phyloP scores from a whole-genome alignment of 2,797 vertebrate genomes.

The Cheirogaleus major region DNA sequence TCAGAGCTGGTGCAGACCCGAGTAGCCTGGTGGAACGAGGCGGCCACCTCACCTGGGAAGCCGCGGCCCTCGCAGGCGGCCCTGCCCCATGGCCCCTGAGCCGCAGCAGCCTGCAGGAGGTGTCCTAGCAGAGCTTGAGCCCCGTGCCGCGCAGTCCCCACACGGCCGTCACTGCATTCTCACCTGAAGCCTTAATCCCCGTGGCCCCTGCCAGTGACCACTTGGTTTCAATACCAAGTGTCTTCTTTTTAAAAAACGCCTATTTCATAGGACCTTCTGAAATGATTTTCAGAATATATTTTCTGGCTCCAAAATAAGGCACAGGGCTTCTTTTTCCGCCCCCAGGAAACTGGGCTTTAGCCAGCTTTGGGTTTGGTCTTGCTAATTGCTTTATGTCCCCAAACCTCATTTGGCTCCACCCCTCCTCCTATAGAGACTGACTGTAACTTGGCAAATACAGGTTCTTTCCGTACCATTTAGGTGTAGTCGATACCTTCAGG shows the following conservation, averaged over 20 bases:
- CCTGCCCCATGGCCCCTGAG: background rate
- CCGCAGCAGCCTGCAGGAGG: accelerated
- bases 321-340: background rate
- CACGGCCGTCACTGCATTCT: conserved; percentile 77
- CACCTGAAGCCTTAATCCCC: conserved; percentile 87
- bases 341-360: conserved; percentile 47
- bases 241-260: conserved; percentile 25
- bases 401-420: conserved; percentile 15
- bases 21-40: background rate
- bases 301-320: conserved; percentile 72
- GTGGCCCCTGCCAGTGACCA: conserved; percentile 61
- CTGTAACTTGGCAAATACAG: conserved; percentile 42
- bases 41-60: background rate
- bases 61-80: background rate
- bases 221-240: conserved; percentile 77
- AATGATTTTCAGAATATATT: conserved; percentile 69
- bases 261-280: conserved; percentile 69
- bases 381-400: background rate
- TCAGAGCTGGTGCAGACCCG: background rate
- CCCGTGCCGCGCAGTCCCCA: conserved; percentile 62
- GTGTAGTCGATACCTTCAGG: background rate
- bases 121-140: background rate
- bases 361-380: conserved; percentile 16
- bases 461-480: background rate
- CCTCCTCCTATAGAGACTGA: conserved; percentile 42